Evolutionary conservation across 2,113 vertebrate species (phyloP).

Genomic region (Turdus rufiventris): DNA sequence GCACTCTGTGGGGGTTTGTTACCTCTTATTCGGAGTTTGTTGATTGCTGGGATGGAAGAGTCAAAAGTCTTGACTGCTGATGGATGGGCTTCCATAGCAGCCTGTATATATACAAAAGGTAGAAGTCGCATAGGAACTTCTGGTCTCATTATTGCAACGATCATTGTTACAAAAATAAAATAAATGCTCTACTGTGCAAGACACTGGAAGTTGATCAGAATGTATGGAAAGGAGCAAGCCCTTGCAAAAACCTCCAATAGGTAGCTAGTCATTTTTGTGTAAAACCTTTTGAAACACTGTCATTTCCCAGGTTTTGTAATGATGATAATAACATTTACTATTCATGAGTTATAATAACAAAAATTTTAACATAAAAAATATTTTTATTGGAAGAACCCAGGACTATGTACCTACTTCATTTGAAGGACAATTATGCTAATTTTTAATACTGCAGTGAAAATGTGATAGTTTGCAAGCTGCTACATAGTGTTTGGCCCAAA

Average conservation of each 20-base stretch:
- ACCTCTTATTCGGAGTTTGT: conserved; percentile 4
- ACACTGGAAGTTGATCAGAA: not conserved
- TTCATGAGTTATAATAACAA: not conserved
- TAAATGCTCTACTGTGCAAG: not conserved
- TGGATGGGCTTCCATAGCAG: not conserved
- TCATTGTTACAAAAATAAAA: not conserved
- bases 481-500: not conserved
- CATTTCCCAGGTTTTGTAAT: not conserved
- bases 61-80: not conserved
- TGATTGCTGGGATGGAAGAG: not conserved
- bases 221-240: not conserved
- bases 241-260: not conserved
- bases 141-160: not conserved
- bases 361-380: not conserved
- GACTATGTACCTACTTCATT: not conserved
- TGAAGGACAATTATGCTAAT: not conserved
- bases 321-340: not conserved
- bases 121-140: not conserved
- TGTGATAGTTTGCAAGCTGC: not conserved
- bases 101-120: not conserved
- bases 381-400: not conserved
- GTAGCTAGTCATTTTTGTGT: not conserved
- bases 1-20: conserved; percentile 15
- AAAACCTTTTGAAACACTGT: not conserved
- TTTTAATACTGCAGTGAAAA: not conserved